Base-by-base conservation (phyloP, 2,113 vertebrate genomes). In the Eptesicus fuscus region DNA sequence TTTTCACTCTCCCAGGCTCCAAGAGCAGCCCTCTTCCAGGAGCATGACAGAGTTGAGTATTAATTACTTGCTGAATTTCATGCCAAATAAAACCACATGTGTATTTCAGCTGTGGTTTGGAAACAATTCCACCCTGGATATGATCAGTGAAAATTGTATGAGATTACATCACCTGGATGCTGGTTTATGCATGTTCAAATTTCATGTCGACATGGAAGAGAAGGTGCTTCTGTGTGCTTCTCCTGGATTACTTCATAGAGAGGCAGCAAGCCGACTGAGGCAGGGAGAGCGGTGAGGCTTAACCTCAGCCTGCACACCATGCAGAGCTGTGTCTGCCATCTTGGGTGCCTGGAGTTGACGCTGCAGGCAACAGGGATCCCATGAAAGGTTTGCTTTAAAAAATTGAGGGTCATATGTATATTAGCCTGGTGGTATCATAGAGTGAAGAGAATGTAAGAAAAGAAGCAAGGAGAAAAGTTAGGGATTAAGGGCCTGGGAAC, bases 61-160 rank as follows among this genome's bases (percentile, higher is more conserved):
- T 97, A 95, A 97, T 97, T 97, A 93, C 90, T 96, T 95, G 91
- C 94, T 95, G 83, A 95, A 94, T 97, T 97, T 97, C 96, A 96
- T 97, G 93, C 92, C 7, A n/a, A 95, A 97, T 96, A 96, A 97
- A 97, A 92, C 93, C 96, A 97, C 93, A 96, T 96, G 94, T 97
- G 96, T 94, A 96, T 96, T 96, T 97, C 95, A 97, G 93, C 96
- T 97, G 95, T 97, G 95, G 92, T 94, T 97, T 97, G 93, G 93
- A 95, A 96, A 94, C 89, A 86, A 96, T 97, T 97, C 91, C 51
- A 95, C 70, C 83, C 96, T 96, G 89, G 95, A 96, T 96, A 93
- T 95, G 96, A 95, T 97, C 96, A 94, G 93, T 97, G 93, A 96
- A 97, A 96, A 96, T 95, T 95, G 95, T 90, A 93, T 96, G 80